Conservation (phyloP, 2,888 invertebrate species). For the Macrosiphum euphorbiae region DNA sequence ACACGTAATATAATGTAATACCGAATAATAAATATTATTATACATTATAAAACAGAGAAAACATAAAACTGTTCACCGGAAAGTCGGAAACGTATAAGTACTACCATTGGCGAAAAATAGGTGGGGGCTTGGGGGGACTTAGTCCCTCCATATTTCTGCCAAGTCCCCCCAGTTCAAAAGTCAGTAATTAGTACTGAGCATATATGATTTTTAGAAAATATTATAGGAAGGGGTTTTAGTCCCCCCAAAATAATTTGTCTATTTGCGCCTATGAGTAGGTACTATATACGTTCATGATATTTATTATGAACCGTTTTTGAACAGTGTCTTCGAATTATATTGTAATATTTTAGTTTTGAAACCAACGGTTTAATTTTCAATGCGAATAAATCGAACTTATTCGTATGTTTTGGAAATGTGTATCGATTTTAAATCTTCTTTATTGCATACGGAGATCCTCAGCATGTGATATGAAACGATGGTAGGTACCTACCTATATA, state of each 20-base stretch:
- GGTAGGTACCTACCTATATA: neutral
- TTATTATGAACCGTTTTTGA: neutral
- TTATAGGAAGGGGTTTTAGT: too few species aligned
- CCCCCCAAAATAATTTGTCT: too few species aligned
- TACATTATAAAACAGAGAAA: neutral
- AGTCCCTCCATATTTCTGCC: too few species aligned
- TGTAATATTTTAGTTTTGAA: neutral
- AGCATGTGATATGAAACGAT: neutral
- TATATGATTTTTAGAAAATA: too few species aligned
- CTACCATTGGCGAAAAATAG: too few species aligned
- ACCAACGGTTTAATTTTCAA: neutral
- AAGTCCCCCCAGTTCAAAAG: too few species aligned
- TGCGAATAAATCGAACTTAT: slow-evolving; percentile 22
- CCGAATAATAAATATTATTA: neutral
- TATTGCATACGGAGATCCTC: slow-evolving; percentile 1
- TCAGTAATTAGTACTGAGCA: too few species aligned
- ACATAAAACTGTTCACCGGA: neutral
- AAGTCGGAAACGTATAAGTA: neutral
- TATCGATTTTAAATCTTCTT: slow-evolving; percentile 14
- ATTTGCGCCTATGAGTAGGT: too few species aligned
- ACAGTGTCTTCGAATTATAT: neutral
- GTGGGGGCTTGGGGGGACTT: too few species aligned
- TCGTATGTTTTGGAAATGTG: neutral
- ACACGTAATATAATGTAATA: neutral
- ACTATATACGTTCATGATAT: neutral